Evolutionary conservation across 2,113 vertebrate genomes (phyloP), one percentile per base, ranked within the genome.

Genomic region (Dicrurus megarhynchus): DNA sequence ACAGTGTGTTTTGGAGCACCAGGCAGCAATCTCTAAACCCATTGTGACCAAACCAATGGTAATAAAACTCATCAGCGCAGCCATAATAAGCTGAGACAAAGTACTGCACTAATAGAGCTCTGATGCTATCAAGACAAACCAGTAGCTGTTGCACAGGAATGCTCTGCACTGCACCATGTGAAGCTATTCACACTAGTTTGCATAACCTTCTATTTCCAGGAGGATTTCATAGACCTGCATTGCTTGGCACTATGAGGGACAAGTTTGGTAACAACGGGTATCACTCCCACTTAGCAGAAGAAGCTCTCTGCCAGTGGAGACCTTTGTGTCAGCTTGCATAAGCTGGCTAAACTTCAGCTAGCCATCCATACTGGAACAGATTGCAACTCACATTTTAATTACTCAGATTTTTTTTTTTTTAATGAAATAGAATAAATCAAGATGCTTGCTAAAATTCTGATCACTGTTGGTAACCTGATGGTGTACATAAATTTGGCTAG

Each of bases 71-170:
- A 47, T 90, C 94, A 90, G 76, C 10, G 11, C 79, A 59, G 71
- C 76, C 63, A 33, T 78, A 90, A 74, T 69, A 89, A 87, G 68
- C 68, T 84, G 68, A 93, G 68, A 90, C 71, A 92, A 92, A 95
- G 68, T 32, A 16, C 68, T 55, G 76, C 55, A 7, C 71, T 86
- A 46, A 63, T 11, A 60, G 87, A 92, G 71, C 79, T 42, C 46
- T 24, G 46, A 50, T 46, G 63, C n/a, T 57, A 53, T 50, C 63
- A 22, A 42, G 81, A 49, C 17, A 84, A 84, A n/a, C 69, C 18
- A 13, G 81, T 20, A 65, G 53, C 37, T 92, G 13, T 8, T 65
- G 76, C 79, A 39, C 30, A 74, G 59, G 46, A 61, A 65, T 8
- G 55, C 55, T 77, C 60, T 39, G 33, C 15, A 24, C 47, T 35